A percentile compares a stretch with the other conserved stretches of the same genome.
Conservation (phyloP, 2,113 vertebrate species). For the Ciconia boyciana region DNA sequence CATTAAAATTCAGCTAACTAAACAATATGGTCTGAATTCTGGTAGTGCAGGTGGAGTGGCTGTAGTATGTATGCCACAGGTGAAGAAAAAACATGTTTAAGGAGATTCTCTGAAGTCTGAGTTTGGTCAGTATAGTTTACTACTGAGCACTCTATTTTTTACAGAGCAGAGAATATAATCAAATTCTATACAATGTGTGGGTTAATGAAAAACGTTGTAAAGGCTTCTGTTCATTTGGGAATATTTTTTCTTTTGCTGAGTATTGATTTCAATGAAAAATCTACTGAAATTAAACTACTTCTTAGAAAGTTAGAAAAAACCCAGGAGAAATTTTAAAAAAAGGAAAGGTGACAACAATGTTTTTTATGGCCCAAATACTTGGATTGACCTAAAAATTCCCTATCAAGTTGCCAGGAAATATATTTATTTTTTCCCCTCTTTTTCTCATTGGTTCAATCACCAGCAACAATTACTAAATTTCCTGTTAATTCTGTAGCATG, state of each 20-base stretch:
- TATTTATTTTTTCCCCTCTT: rapidly evolving
- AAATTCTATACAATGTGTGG: not conserved
- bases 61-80: not conserved
- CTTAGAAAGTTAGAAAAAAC: not conserved
- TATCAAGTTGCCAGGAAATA: not conserved
- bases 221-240: not conserved
- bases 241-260: not conserved
- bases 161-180: not conserved
- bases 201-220: not conserved
- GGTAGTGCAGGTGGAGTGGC: not conserved
- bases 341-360: not conserved
- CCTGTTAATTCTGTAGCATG: not conserved
- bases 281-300: not conserved
- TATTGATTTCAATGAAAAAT: not conserved
- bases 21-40: not conserved
- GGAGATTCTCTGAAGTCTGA: not conserved
- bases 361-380: not conserved
- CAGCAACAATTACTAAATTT: not conserved
- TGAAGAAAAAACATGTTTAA: not conserved
- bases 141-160: not conserved
- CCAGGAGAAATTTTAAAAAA: not conserved
- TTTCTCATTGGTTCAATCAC: not conserved
- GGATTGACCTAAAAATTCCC: not conserved
- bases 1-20: not conserved
- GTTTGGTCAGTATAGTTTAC: not conserved